Conservation (phyloP, 2,888 invertebrate species). For the Oscheius myriophilus region DNA sequence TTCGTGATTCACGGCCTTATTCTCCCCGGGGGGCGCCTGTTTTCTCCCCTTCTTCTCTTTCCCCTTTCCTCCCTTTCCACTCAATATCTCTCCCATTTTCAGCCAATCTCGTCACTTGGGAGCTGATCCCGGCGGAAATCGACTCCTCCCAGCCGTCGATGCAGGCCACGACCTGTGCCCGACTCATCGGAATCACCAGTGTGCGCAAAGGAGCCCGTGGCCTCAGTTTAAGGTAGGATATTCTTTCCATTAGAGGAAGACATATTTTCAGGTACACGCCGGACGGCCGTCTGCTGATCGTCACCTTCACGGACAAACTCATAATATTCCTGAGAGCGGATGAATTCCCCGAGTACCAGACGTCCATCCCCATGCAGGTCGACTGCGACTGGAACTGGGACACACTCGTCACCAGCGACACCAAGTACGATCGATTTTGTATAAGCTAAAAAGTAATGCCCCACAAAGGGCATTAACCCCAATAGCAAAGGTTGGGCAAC, state of each 20-base stretch:
- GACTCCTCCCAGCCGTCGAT: not conserved
- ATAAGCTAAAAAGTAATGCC: not conserved
- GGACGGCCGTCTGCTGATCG: constrained; percentile 36
- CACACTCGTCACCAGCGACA: constrained; percentile 40
- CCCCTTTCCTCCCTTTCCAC: not conserved
- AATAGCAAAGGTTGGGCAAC: too few relatives aligned
- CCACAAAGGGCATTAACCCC: not conserved
- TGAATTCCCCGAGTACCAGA: constrained; percentile 22
- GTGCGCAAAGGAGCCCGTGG: constrained; percentile 1
- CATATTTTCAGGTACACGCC: constrained; percentile 33
- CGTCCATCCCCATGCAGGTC: constrained; percentile 3
- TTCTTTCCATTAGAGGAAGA: not conserved
- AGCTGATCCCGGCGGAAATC: not conserved
- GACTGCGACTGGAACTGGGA: constrained; percentile 53
- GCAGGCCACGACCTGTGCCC: constrained; percentile 8
- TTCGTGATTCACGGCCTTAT: constrained; percentile 21
- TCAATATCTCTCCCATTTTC: not conserved
- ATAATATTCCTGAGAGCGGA: constrained; percentile 34
- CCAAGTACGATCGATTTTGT: constrained; percentile 26
- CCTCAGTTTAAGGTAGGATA: constrained; percentile 9
- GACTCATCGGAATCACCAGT: not conserved
- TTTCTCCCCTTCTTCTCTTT: not conserved
- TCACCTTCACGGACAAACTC: constrained; percentile 32
- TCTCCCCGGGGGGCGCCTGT: constrained; percentile 18
- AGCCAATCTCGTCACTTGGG: constrained; percentile 2